Base-by-base conservation (phyloP, 2,113 vertebrate genomes). In the Tamias sibiricus region DNA sequence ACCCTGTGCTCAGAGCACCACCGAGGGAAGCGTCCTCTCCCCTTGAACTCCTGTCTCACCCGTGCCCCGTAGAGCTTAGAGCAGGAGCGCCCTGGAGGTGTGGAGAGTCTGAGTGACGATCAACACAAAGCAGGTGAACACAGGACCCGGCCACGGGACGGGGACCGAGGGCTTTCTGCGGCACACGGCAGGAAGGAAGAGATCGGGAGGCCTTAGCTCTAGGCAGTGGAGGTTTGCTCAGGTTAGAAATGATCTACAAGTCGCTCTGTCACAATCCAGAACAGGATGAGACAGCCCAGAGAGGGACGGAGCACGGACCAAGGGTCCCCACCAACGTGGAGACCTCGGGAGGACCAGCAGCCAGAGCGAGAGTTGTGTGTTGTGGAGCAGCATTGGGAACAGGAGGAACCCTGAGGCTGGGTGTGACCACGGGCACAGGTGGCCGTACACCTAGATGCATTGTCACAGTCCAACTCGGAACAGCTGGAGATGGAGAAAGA, bases 121-220 rank as follows among this genome's bases (percentile, higher is more conserved):
- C 20, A 91, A 86, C 44, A 49, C 12, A 12, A 49, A 47, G 57
- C 2, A 19, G n/a, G 35, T 30, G 32, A 44, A 57, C 79, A 52
- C 37, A 83, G 69, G 74, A n/a, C 47, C 19, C 42, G 84, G 2
- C 2, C 16, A 24, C 16, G 24, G 40, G n/a, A n/a, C n/a, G n/a
- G n/a, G n/a, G n/a, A n/a, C n/a, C n/a, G n/a, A n/a, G n/a, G n/a
- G n/a, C n/a, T n/a, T 71, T 81, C 30, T 30, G 22, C 4, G 4
- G n/a, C 30, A 19, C 2, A 12, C 57, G 71, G 47, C 54, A 68
- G n/a, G 26, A 75, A 68, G 91, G 9, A 26, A 12, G n/a, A n/a
- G 2, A 69, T 8, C 4, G 0, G 35, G 32, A 2, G 35, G 22
- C 14, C 2, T 2, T 35, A 7, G n/a, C 44, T 82, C 40, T 30